phyloP scores from a whole-genome alignment of 2,888 invertebrate genomes.

The Galeopsomyia nigrocyanea region DNA sequence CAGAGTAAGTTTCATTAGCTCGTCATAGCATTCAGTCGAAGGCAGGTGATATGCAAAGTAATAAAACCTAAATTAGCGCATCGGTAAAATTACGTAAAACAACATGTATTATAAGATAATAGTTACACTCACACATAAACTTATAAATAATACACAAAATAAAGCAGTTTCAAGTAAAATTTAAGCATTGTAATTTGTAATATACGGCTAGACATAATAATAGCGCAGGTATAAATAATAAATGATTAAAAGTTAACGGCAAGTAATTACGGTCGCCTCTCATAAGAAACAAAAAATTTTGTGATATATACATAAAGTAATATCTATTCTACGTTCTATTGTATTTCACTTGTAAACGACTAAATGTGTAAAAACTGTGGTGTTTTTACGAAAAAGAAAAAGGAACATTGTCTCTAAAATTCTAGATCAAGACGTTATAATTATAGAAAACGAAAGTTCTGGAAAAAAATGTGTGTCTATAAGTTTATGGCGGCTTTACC shows the following conservation, averaged over 20 bases:
- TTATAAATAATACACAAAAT: slow-evolving; percentile 29
- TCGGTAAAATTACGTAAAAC: no score
- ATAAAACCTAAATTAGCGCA: no score
- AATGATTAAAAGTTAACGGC: slow-evolving; percentile 29
- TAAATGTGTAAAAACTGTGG: slow-evolving; percentile 22
- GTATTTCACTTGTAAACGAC: slow-evolving; percentile 45
- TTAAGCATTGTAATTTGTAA: slow-evolving; percentile 48
- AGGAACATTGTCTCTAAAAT: slow-evolving; percentile 37
- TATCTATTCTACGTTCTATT: slow-evolving; percentile 43
- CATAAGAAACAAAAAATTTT: slow-evolving; percentile 43
- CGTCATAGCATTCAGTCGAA: no score
- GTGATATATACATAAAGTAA: slow-evolving; percentile 43
- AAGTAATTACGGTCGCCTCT: slow-evolving; percentile 33
- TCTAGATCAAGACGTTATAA: slow-evolving; percentile 31
- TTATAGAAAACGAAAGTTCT: slow-evolving; percentile 26
- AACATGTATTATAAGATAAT: slow-evolving; percentile 2
- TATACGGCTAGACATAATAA: slow-evolving; percentile 42
- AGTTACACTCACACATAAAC: slow-evolving; percentile 32
- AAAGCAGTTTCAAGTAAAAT: slow-evolving; percentile 34
- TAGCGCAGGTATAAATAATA: slow-evolving; percentile 42
- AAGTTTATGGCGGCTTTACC: slow-evolving; percentile 19
- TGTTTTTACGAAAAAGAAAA: slow-evolving; percentile 34
- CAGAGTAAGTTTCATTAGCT: no score
- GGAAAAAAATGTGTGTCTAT: slow-evolving; percentile 3
- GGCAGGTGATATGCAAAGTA: no score